These are phyloP conservation scores for Pygoscelis adeliae DNA, from an alignment of 2,113 vertebrate species.

Conservation along the genomic window DNA sequence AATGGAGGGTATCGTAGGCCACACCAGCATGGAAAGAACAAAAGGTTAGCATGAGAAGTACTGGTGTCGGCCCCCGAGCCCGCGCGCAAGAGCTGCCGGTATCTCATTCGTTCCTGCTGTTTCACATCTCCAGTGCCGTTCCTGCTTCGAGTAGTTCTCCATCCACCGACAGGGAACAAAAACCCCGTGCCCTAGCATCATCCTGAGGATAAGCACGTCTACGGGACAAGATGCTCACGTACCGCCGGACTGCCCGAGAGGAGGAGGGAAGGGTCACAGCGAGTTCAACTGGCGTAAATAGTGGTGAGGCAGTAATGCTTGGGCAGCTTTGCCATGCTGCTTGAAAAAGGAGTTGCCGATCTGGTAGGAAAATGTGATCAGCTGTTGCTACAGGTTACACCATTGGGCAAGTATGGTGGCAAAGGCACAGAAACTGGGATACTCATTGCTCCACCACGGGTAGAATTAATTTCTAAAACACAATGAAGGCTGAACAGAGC, in stretches of 20 bases:
- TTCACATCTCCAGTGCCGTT: neutral
- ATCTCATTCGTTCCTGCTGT: neutral
- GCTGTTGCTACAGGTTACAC: neutral
- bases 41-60: too few species aligned
- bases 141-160: neutral
- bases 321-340: neutral
- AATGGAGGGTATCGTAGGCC: accelerated
- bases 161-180: too few species aligned
- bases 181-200: accelerated
- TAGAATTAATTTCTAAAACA: neutral
- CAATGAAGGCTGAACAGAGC: neutral
- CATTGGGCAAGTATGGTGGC: neutral
- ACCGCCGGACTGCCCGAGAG: too few species aligned
- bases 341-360: neutral
- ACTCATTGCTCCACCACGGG: accelerated
- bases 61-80: neutral
- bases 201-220: neutral
- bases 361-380: neutral
- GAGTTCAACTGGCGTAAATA: neutral
- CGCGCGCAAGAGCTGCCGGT: neutral
- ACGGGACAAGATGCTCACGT: accelerated
- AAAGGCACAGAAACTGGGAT: neutral
- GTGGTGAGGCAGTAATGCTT: neutral
- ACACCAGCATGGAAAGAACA: accelerated
- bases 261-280: too few species aligned